Evolutionary conservation across 2,113 vertebrate genomes (phyloP), one percentile per base, ranked within the genome.

Genomic region (Triplophysa tibetana): DNA sequence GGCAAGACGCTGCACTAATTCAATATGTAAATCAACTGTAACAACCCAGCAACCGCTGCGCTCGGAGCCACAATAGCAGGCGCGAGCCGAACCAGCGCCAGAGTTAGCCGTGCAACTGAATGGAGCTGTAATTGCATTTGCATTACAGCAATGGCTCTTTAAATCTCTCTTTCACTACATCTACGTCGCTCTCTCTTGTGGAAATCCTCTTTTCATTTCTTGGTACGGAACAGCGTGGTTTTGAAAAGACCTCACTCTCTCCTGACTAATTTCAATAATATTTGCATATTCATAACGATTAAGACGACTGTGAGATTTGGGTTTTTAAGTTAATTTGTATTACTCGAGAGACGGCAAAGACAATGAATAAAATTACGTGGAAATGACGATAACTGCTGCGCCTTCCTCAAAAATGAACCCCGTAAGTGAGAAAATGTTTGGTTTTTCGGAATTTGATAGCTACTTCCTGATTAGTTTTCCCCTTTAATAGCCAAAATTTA

Each of bases 81-180:
- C 54, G 54, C 54, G 6, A 21, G 54, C 1, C 43, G 41, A 33
- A 21, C 69, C 13, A 26, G 21, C 6, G 11, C 41, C 11, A 17
- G 12, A 13, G 52, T 45, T 23, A 60, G 45, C 45, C 69, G 38
- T 78, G 26, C 45, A 68, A 52, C 64, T 90, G 87, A 91, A 90
- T 87, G 84, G 84, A 85, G 81, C 86, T 85, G 86, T 90, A 90
- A 92, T 90, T 90, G 85, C 88, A 87, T 89, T 89, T 89, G 87
- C 89, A 90, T 89, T 87, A 82, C 86, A 89, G 82, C 85, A 83
- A 88, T 82, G 74, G 85, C 73, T 87, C 85, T 87, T 81, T 66
- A 73, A 85, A 58, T 58, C 54, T 54, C 50, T 17, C 14, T 54
- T 54, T 54, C 50, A 16, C 14, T 19, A 16, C 17, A 4, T 54